Base-by-base conservation (phyloP, 2,113 vertebrate species). In the Panurus biarmicus region DNA sequence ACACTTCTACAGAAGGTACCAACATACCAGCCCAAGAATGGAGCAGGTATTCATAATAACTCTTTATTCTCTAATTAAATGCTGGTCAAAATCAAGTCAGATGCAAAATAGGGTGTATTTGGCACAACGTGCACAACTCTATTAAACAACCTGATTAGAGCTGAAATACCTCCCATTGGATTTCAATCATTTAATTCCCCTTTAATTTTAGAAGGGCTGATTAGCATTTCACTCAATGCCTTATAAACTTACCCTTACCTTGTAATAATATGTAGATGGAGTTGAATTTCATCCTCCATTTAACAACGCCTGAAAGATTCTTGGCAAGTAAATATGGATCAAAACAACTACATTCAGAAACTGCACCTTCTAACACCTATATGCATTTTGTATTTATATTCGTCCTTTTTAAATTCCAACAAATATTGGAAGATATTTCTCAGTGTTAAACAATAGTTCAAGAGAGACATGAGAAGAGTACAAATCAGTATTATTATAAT, bases 401-500 rank as follows among this genome's bases (percentile, higher is more conserved):
- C 31, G 45, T 20, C 7, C 9, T 56, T 92, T 78, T 61, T 83
- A 35, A 15, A 70, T 57, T 67, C 26, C 70, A 91, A 35, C 13
- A 79, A 79, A 87, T 17, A 29, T 47, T 67, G 51, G 44, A 62
- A 69, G 42, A 70, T 54, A 51, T 79, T 89, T 91, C 85, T 56
- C 67, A 60, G 36, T 47, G 28, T 73, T 80, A 73, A 83, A 83
- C 51, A 80, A 90, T 76, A 82, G 58, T 61, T 96, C 12, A 78
- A 71, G 58, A 61, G 50, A 94, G 66, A 93, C 85, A 79, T 47
- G 81, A 94, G 87, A 79, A 76, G 81, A 85, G 35, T 87, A 83
- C 69, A 89, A 89, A 95, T 75, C 84, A 85, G 66, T 58, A n/a
- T 91, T 95, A 87, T 85, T 82, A 75, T 64, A 85, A 82, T 70